These are phyloP conservation scores for Tuta absoluta DNA, from an alignment of 2,888 invertebrate species.

Conservation along the genomic window DNA sequence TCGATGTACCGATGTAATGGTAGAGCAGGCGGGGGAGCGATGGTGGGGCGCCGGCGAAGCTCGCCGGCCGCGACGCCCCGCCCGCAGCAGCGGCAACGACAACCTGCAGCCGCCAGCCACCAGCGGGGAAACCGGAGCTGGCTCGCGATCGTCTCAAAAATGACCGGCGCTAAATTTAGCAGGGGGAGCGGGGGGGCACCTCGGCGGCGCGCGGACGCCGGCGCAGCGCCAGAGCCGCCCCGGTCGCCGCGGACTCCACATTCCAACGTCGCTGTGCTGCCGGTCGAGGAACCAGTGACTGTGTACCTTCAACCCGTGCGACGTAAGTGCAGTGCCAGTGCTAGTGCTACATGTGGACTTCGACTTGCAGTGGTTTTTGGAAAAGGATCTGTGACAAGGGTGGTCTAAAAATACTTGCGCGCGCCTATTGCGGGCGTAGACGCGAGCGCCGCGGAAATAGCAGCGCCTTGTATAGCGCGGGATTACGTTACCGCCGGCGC, in stretches of 20 bases:
- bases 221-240: conserved; percentile 82
- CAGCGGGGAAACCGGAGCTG: conserved; percentile 73
- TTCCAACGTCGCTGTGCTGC: conserved; percentile 83
- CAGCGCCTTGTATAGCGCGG: conserved; percentile 71
- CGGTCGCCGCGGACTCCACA: conserved; percentile 87
- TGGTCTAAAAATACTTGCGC: conserved; percentile 64
- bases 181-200: conserved; percentile 44
- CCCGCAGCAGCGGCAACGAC: conserved; percentile 17
- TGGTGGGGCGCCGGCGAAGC: not conserved
- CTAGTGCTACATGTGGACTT: conserved; percentile 49
- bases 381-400: conserved; percentile 40
- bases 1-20: not conserved
- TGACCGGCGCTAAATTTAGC: conserved; percentile 71
- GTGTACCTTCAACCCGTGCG: conserved; percentile 78
- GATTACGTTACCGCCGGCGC: conserved; percentile 67
- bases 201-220: conserved; percentile 40
- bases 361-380: conserved; percentile 43
- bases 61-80: not conserved
- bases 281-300: conserved; percentile 72
- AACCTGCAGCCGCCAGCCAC: conserved; percentile 13
- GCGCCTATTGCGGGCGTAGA: conserved; percentile 57
- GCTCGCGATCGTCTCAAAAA: conserved; percentile 67
- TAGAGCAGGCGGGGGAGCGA: not conserved
- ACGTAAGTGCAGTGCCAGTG: conserved; percentile 77
- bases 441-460: conserved; percentile 55